Percentiles rank a stretch among this genome's conserved stretches.
phyloP scores from a whole-genome alignment of 1,140 invertebrate genomes.

The Delia radicum region DNA sequence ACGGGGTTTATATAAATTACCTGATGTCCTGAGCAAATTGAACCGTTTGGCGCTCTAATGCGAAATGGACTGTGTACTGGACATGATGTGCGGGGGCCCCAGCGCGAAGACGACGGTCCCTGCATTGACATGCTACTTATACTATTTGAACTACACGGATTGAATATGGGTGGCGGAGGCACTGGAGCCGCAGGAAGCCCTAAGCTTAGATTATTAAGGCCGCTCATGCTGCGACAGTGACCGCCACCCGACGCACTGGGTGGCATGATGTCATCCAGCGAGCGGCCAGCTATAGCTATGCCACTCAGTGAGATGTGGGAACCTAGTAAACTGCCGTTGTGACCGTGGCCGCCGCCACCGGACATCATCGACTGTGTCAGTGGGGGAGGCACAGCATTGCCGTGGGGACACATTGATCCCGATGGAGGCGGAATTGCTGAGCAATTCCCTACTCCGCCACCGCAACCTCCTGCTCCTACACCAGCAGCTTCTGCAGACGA shows the following conservation, averaged over 20 bases:
- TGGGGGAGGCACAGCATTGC: conserved; percentile 30
- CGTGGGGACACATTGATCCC: conserved; percentile 31
- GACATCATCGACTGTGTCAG: conserved; percentile 54
- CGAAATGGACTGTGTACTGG: conserved; percentile 67
- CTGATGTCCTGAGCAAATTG: conserved; percentile 59
- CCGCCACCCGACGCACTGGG: conserved; percentile 34
- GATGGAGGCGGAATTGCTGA: not conserved
- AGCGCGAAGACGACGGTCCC: conserved; percentile 40
- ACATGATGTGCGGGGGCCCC: conserved; percentile 58
- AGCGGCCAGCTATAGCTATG: conserved; percentile 39
- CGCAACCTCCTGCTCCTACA: conserved; percentile 32
- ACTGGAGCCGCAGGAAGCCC: conserved; percentile 38
- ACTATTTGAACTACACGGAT: conserved; percentile 53
- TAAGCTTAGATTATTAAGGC: conserved; percentile 40
- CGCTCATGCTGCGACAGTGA: conserved; percentile 50
- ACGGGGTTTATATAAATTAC: conserved; percentile 40
- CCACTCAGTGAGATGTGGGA: conserved; percentile 52
- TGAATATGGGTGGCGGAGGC: conserved; percentile 52
- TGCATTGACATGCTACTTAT: conserved; percentile 35
- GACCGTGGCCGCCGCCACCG: conserved; percentile 36
- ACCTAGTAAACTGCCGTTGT: conserved; percentile 31
- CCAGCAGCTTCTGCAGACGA: conserved; percentile 30
- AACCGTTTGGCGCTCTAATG: conserved; percentile 62
- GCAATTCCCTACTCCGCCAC: conserved; percentile 21
- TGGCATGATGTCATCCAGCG: conserved; percentile 33